A percentile compares a stretch with the other conserved stretches of the same genome.
These are phyloP conservation scores for Drosophila setifemur DNA, from an alignment of 1,140 invertebrate genomes.

Conservation along the genomic window DNA sequence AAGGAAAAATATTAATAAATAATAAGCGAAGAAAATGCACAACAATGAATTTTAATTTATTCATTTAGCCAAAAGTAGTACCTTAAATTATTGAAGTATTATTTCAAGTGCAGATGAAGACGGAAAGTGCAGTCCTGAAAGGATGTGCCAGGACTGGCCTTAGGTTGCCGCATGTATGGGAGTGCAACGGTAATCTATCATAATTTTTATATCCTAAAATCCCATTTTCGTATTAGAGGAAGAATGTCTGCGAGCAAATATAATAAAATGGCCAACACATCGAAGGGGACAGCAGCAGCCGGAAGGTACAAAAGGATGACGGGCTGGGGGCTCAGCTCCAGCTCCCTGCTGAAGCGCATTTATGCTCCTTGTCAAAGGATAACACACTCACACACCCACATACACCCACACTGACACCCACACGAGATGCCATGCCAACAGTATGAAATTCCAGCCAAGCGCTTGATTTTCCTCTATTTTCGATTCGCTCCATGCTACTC, in stretches of 20 bases:
- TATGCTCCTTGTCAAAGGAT: slow-evolving; percentile 76
- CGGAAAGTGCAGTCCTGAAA: neutral
- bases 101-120: slow-evolving; percentile 2
- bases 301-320: slow-evolving; percentile 8
- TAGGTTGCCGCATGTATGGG: slow-evolving; percentile 17
- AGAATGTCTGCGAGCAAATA: slow-evolving; percentile 81
- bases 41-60: too few species aligned
- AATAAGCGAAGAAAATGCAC: too few species aligned
- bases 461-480: slow-evolving; percentile 68
- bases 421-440: slow-evolving; percentile 48
- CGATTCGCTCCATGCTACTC: slow-evolving; percentile 17
- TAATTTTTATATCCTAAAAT: slow-evolving; percentile 83
- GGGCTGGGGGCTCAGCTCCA: slow-evolving; percentile 6
- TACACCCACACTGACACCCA: neutral
- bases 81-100: neutral
- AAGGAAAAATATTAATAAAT: too few species aligned
- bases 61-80: too few species aligned
- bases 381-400: slow-evolving; percentile 50
- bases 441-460: slow-evolving; percentile 77
- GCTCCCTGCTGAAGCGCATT: slow-evolving; percentile 44
- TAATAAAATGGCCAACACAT: slow-evolving; percentile 79
- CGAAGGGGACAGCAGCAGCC: slow-evolving; percentile 37
- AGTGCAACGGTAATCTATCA: slow-evolving; percentile 80
- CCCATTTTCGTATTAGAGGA: slow-evolving; percentile 81
- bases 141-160: neutral